phyloP scores from a whole-genome alignment of 2,113 vertebrate genomes.

The Toxostoma redivivum region DNA sequence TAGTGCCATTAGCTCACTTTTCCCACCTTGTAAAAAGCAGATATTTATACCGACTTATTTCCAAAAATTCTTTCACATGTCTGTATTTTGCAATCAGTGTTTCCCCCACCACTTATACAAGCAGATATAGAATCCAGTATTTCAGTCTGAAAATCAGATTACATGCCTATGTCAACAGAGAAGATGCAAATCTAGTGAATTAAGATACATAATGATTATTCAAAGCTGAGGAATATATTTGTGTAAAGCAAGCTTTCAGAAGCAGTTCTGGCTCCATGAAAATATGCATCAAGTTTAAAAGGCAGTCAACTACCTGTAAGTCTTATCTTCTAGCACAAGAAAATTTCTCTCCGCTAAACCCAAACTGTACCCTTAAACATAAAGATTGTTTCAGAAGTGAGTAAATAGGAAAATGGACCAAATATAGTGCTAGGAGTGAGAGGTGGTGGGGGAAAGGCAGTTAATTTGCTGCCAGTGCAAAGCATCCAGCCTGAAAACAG shows the following conservation, averaged over 20 bases:
- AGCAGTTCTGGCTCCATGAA: background rate
- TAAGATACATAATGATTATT: background rate
- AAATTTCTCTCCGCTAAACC: background rate
- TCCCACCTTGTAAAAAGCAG: background rate
- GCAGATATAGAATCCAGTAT: background rate
- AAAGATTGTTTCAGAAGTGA: background rate
- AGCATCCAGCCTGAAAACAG: background rate
- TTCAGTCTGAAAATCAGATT: background rate
- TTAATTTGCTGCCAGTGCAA: background rate
- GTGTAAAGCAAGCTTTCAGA: background rate
- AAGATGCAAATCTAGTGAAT: background rate
- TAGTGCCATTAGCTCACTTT: background rate
- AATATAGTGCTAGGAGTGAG: background rate
- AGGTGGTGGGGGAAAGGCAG: rapidly evolving
- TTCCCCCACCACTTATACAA: background rate
- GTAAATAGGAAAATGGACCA: background rate
- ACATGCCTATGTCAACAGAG: background rate
- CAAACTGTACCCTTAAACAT: background rate
- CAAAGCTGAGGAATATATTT: background rate
- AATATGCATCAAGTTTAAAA: background rate
- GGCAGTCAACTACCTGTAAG: background rate
- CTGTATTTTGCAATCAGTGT: background rate
- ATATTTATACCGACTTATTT: background rate
- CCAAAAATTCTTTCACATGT: background rate
- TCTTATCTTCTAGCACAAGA: background rate